Evolutionary conservation across 2,888 invertebrate species (phyloP).

Genomic region (Branchipolynoe longqiensis): DNA sequence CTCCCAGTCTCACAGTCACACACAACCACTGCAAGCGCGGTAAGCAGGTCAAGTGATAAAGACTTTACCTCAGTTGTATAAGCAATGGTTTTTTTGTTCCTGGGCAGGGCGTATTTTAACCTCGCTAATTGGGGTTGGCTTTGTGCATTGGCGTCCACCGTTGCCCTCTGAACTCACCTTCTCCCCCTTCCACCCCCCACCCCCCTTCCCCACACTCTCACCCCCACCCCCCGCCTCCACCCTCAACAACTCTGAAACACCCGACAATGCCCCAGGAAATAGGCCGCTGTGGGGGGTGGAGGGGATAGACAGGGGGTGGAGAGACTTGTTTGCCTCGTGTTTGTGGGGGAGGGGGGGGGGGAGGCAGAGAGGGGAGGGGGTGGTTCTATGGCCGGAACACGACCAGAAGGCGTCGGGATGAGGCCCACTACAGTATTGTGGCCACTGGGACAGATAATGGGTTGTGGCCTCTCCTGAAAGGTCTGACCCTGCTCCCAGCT

Average conservation of each 20-base stretch:
- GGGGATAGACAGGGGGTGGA: no score
- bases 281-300: slow-evolving; percentile 30
- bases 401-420: slow-evolving; percentile 46
- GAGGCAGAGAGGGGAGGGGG: no score
- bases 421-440: slow-evolving; percentile 41
- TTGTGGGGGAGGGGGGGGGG: background rate
- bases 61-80: slow-evolving; percentile 41
- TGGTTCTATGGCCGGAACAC: slow-evolving; percentile 50
- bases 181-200: no score
- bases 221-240: background rate
- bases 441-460: slow-evolving; percentile 44
- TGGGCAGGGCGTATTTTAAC: slow-evolving; percentile 46
- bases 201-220: background rate
- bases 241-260: background rate
- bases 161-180: slow-evolving; percentile 49
- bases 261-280: slow-evolving; percentile 38
- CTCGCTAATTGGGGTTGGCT: slow-evolving; percentile 48
- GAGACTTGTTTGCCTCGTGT: slow-evolving; percentile 43
- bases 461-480: slow-evolving; percentile 29
- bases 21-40: no score
- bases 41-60: slow-evolving; percentile 44
- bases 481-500: slow-evolving; percentile 8
- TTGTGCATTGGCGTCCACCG: slow-evolving; percentile 22
- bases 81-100: slow-evolving; percentile 27
- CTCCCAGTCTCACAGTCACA: no score